Percentiles rank a stretch among this genome's conserved stretches.
These are phyloP conservation scores for Tridacna gigas DNA, from an alignment of 2,888 invertebrate genomes.

Conservation along the genomic window DNA sequence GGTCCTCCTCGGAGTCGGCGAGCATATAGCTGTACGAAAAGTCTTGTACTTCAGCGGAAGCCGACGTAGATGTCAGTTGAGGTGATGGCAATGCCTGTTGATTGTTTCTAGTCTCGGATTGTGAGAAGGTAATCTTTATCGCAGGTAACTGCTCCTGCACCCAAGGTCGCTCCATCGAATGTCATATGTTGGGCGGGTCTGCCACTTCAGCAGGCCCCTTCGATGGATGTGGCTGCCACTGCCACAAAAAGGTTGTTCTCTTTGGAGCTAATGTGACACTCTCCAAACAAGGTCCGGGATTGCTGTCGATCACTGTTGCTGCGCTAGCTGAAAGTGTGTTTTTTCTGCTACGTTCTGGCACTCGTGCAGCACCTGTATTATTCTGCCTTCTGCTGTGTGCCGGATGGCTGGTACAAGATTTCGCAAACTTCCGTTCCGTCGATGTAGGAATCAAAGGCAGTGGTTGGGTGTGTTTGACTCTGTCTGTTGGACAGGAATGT, in stretches of 20 bases:
- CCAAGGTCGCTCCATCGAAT: conserved; percentile 45
- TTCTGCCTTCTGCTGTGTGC: conserved; percentile 41
- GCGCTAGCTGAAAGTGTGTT: conserved; percentile 34
- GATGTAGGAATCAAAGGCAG: conserved; percentile 30
- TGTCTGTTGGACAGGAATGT: conserved; percentile 41
- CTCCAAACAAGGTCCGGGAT: conserved; percentile 24
- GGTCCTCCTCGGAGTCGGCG: conserved; percentile 20
- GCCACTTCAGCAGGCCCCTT: conserved; percentile 41
- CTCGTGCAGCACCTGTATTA: conserved; percentile 43
- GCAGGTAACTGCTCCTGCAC: conserved; percentile 41
- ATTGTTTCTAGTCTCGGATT: conserved; percentile 21
- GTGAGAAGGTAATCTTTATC: conserved; percentile 33
- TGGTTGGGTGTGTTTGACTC: conserved; percentile 35
- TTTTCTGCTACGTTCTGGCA: conserved; percentile 43
- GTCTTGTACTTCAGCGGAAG: conserved; percentile 13
- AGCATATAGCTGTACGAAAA: conserved; percentile 38
- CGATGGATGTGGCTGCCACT: conserved; percentile 44
- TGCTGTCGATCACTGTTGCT: conserved; percentile 30
- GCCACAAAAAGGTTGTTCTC: conserved; percentile 17
- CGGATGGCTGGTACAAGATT: conserved; percentile 36
- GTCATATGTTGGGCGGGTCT: conserved; percentile 34
- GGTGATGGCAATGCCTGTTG: conserved; percentile 15
- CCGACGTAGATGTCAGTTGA: conserved; percentile 4
- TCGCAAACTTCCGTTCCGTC: conserved; percentile 35
- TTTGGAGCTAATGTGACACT: conserved; percentile 42